phyloP scores from a whole-genome alignment of 2,797 vertebrate species.

The Poecile montanus region DNA sequence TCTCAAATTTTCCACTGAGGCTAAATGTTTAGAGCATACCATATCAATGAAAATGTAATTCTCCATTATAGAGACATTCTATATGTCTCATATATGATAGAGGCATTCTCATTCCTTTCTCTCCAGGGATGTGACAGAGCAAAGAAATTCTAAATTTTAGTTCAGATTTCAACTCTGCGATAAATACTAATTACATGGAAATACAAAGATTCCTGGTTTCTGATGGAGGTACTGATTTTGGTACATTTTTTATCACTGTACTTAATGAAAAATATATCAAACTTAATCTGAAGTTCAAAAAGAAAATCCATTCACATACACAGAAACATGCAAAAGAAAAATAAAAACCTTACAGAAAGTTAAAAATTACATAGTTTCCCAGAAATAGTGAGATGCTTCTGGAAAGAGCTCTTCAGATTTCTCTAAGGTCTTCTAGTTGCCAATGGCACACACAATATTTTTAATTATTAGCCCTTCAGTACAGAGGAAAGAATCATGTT shows the following conservation, averaged over 20 bases:
- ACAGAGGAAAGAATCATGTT: constrained; percentile 51
- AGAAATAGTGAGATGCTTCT: constrained; percentile 68
- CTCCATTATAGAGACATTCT: not conserved
- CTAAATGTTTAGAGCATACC: not conserved
- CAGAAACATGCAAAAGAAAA: not conserved
- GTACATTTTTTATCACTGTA: not conserved
- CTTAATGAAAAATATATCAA: constrained; percentile 4
- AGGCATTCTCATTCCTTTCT: not conserved
- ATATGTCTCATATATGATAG: not conserved
- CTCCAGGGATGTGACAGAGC: not conserved
- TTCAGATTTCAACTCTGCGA: not conserved
- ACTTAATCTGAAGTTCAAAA: constrained; percentile 39
- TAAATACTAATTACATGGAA: not conserved
- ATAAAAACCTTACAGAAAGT: constrained; percentile 47
- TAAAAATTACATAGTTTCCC: constrained; percentile 67
- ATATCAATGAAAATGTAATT: not conserved
- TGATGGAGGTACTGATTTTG: not conserved
- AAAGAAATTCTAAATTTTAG: not conserved
- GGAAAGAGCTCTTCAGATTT: constrained; percentile 69
- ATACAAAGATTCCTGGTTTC: not conserved
- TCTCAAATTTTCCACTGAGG: not conserved
- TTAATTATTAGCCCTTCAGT: constrained; percentile 75
- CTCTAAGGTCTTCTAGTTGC: constrained; percentile 69
- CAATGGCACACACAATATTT: constrained; percentile 75
- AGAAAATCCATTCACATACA: not conserved